Conservation (phyloP, 2,888 invertebrate species). For the Chironomus riparius region DNA sequence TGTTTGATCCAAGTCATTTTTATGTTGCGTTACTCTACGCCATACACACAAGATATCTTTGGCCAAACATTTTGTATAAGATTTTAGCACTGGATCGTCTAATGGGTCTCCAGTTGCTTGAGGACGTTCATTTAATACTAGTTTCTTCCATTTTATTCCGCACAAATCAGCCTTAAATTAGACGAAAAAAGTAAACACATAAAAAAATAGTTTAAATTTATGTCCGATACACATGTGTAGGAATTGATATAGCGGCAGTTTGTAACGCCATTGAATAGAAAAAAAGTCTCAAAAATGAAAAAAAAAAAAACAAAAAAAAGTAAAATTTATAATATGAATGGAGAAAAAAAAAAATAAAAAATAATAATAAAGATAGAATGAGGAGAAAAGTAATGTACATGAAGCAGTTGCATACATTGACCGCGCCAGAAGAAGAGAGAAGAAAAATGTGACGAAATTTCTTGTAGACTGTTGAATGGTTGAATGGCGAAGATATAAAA, state of each 20-base stretch:
- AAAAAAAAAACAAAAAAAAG: too few relatives aligned
- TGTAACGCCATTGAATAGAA: background rate
- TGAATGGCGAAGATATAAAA: background rate
- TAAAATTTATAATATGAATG: background rate
- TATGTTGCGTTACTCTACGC: slow-evolving; percentile 65
- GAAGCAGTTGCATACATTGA: background rate
- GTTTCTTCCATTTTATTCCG: slow-evolving; percentile 98
- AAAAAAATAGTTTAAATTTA: background rate
- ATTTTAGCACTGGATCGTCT: slow-evolving; percentile 82
- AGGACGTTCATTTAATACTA: slow-evolving; percentile 67
- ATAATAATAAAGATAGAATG: background rate
- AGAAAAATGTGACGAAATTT: slow-evolving; percentile 19
- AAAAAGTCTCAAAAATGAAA: too few relatives aligned
- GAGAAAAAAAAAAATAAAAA: background rate
- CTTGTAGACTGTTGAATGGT: slow-evolving; percentile 18
- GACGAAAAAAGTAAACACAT: slow-evolving; percentile 28
- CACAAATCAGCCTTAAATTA: slow-evolving; percentile 90
- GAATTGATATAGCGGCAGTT: too few relatives aligned
- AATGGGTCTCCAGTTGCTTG: slow-evolving; percentile 55
- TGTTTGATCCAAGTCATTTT: slow-evolving; percentile 43
- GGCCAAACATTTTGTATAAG: slow-evolving; percentile 83
- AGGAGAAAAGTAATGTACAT: background rate
- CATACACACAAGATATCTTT: slow-evolving; percentile 97
- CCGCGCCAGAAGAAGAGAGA: background rate
- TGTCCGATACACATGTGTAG: background rate